Conservation (phyloP, 2,797 vertebrate genomes). For the Rhodeus uyekii region DNA sequence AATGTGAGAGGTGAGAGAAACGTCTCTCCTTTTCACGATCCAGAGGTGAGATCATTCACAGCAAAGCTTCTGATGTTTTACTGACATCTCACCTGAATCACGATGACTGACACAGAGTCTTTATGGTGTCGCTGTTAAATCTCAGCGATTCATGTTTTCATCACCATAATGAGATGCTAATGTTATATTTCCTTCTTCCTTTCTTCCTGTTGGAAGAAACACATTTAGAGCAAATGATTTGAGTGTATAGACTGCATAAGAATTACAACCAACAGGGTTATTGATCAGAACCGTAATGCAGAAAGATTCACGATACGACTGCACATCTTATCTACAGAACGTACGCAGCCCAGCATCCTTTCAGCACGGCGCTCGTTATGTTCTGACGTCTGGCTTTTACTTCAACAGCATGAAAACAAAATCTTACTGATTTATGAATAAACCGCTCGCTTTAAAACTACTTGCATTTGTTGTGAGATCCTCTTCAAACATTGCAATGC, state of each 20-base stretch:
- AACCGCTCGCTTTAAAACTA: background rate
- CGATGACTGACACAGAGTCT: constrained; percentile 23
- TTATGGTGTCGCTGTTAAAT: constrained; percentile 18
- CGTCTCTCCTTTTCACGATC: constrained; percentile 12
- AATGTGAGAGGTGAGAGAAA: constrained; percentile 31
- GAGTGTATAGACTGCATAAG: background rate
- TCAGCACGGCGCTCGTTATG: too few relatives aligned
- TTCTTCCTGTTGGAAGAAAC: background rate
- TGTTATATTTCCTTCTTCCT: constrained; percentile 6
- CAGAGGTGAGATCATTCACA: constrained; percentile 45
- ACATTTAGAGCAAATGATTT: background rate
- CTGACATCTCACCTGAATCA: constrained; percentile 26
- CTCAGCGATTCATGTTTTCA: constrained; percentile 2
- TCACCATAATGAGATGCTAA: background rate
- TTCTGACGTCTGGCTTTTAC: too few relatives aligned
- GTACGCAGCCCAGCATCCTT: too few relatives aligned
- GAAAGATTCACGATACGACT: background rate
- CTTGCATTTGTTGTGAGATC: background rate
- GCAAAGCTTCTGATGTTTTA: constrained; percentile 25
- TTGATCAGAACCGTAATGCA: background rate
- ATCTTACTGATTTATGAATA: too few relatives aligned
- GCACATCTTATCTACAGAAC: background rate
- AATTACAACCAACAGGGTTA: background rate
- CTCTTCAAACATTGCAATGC: background rate
- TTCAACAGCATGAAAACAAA: too few relatives aligned